phyloP scores from a whole-genome alignment of 1,140 invertebrate species.

The Araneus ventricosus region DNA sequence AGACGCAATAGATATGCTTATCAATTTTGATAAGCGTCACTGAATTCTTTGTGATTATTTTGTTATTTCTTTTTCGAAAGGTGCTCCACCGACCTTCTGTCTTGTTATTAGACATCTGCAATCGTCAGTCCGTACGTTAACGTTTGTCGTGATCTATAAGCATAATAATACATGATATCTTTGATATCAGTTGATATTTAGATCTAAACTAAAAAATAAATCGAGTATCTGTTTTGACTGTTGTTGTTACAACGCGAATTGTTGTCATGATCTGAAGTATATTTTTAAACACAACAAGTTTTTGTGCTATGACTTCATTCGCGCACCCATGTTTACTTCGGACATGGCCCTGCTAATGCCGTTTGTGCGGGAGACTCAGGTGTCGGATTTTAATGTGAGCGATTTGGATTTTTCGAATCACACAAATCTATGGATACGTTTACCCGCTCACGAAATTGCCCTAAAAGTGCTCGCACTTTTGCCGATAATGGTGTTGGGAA shows the following conservation, averaged over 20 bases:
- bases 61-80: conserved; percentile 28
- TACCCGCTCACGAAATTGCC: conserved; percentile 83
- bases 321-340: neutral
- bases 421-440: conserved; percentile 84
- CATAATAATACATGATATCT: neutral
- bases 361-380: neutral
- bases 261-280: neutral
- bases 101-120: neutral
- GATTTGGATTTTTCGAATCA: conserved; percentile 80
- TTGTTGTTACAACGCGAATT: neutral
- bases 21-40: conserved; percentile 11
- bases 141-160: neutral
- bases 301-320: neutral
- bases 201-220: neutral
- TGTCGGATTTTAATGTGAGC: conserved; percentile 64
- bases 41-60: neutral
- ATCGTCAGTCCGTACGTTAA: neutral
- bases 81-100: conserved; percentile 20
- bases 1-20: conserved; percentile 37
- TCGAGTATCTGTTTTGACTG: neutral
- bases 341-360: conserved; percentile 61
- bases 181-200: neutral
- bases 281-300: neutral
- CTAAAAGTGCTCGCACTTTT: conserved; percentile 84
- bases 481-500: conserved; percentile 85